phyloP scores from a whole-genome alignment of 2,113 vertebrate species.

The Syrrhaptes paradoxus region DNA sequence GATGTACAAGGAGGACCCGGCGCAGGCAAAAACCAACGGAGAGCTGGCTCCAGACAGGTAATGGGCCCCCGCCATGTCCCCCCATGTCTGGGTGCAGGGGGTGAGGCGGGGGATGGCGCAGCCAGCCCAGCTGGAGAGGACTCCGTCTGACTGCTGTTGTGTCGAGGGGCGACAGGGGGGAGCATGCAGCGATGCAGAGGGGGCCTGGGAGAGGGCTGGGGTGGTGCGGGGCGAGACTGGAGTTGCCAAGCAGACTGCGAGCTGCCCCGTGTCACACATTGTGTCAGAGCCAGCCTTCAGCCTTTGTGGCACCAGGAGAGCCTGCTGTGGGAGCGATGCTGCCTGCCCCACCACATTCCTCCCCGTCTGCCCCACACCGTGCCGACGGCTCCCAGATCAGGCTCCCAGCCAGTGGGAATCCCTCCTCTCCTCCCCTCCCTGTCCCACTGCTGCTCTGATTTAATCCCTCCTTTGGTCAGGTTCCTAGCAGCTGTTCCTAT shows the following conservation, averaged over 20 bases:
- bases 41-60: slow-evolving; percentile 80
- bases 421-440: neutral
- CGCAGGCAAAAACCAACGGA: slow-evolving; percentile 72
- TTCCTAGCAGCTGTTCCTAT: slow-evolving; percentile 46
- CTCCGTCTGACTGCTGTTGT: slow-evolving; percentile 44
- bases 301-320: slow-evolving; percentile 47
- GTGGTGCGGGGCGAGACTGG: neutral
- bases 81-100: neutral
- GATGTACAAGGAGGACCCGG: slow-evolving; percentile 94
- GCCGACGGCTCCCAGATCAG: neutral
- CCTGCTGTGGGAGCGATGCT: slow-evolving; percentile 34
- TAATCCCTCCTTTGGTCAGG: slow-evolving; percentile 34
- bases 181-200: neutral
- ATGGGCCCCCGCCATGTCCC: neutral
- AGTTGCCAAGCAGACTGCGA: slow-evolving; percentile 34
- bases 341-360: slow-evolving; percentile 45
- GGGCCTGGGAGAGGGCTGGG: neutral
- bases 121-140: neutral
- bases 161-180: neutral
- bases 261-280: neutral
- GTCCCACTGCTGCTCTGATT: neutral
- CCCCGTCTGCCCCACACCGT: neutral
- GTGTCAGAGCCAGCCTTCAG: neutral
- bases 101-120: neutral
- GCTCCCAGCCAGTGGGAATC: slow-evolving; percentile 38